These are phyloP conservation scores for Lytechinus pictus DNA, from an alignment of 35 echinoderm and acorn worm genomes.

Conservation along the genomic window DNA sequence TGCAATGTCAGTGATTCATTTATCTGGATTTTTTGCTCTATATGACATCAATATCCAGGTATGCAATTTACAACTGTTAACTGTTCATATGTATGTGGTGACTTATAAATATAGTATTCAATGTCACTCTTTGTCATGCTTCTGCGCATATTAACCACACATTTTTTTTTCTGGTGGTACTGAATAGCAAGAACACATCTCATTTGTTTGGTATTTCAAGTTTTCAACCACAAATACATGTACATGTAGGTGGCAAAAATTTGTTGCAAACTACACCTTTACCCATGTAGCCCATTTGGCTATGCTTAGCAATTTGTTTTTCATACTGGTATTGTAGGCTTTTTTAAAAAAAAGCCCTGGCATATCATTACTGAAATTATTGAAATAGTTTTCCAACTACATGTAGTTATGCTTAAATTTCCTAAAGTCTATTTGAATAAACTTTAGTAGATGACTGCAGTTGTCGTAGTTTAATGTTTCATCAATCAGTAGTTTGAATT, in stretches of 20 bases:
- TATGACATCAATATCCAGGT: not conserved
- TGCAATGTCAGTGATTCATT: not conserved
- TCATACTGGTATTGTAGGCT: not conserved
- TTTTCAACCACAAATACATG: not conserved
- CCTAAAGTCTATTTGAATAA: too few species aligned
- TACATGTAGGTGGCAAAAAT: not conserved
- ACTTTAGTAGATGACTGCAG: not conserved
- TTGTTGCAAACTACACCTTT: not conserved
- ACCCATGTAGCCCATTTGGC: not conserved
- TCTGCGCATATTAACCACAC: not conserved
- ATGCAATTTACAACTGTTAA: not conserved
- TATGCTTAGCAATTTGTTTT: not conserved
- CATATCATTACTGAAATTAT: not conserved
- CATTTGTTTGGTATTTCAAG: not conserved
- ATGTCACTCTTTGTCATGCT: not conserved
- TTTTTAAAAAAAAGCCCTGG: not conserved
- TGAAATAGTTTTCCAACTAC: too few species aligned
- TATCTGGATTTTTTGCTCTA: not conserved
- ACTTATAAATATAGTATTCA: not conserved
- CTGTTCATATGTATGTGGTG: not conserved
- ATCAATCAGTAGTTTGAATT: not conserved
- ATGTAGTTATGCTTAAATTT: too few species aligned
- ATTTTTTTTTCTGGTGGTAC: not conserved
- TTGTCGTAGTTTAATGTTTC: not conserved
- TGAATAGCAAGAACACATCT: not conserved